Evolutionary conservation across 2,888 invertebrate genomes (phyloP).

Genomic region (Acleris literana): DNA sequence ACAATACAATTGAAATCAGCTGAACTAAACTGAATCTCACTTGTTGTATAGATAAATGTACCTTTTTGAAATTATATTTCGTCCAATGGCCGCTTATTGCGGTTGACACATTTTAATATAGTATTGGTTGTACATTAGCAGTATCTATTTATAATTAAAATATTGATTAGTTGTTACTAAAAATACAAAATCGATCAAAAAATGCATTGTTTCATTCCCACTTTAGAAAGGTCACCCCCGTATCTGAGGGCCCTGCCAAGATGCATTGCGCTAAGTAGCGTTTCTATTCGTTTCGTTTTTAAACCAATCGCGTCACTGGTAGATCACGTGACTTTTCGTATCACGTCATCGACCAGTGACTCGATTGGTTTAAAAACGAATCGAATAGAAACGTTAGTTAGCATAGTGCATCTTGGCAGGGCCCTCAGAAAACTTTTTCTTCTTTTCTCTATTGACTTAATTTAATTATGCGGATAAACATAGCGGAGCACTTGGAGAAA

Average conservation of each 20-base stretch:
- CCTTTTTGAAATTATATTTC: slow-evolving; percentile 76
- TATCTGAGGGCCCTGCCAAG: too few relatives aligned
- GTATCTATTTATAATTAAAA: slow-evolving; percentile 80
- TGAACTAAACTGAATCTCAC: slow-evolving; percentile 81
- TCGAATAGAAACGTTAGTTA: too few relatives aligned
- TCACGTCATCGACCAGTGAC: too few relatives aligned
- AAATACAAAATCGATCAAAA: slow-evolving; percentile 81
- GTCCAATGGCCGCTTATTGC: slow-evolving; percentile 71
- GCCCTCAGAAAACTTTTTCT: background rate
- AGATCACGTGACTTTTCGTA: too few relatives aligned
- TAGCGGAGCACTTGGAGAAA: too few relatives aligned
- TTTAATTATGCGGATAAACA: too few relatives aligned
- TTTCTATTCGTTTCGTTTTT: too few relatives aligned
- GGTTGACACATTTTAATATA: slow-evolving; percentile 68
- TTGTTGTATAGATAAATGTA: slow-evolving; percentile 70
- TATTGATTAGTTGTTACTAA: slow-evolving; percentile 83
- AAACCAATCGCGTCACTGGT: too few relatives aligned
- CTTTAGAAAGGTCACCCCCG: background rate
- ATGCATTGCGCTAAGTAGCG: too few relatives aligned
- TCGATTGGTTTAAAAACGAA: too few relatives aligned
- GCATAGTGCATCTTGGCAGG: too few relatives aligned
- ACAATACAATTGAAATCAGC: slow-evolving; percentile 76
- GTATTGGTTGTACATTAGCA: slow-evolving; percentile 78
- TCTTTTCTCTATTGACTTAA: too few relatives aligned
- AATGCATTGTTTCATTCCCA: slow-evolving; percentile 46